Evolutionary conservation across 2,797 vertebrate genomes (phyloP), one percentile per base, ranked within the genome.

Genomic region (Crenuchus spilurus): DNA sequence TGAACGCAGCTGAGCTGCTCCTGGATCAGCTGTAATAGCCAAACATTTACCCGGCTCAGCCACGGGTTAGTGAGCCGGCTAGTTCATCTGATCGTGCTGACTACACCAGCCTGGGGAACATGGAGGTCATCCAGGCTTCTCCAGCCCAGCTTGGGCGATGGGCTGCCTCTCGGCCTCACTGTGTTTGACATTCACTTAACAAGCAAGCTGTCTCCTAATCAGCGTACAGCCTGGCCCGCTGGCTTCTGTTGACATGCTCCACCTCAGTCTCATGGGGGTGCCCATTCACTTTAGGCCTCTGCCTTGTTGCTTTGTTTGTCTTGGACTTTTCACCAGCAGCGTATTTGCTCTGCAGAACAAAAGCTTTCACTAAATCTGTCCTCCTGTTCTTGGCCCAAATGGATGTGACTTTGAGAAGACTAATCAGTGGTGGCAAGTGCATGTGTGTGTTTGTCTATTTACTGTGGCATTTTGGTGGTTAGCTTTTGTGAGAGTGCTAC

Each of bases 161-260:
- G 51, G 54, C 24, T 51, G 28, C 49, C 39, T 20, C 64, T 42
- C 10, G 6, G 22, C 30, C 31, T 48, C 24, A 16, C 24, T 35
- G 22, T 74, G 26, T 30, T 51, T 51, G 39, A 69, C 41, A 24
- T 33, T 52, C 33, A 30, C 16, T 48, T 26, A 66, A 64, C 26
- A 65, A 64, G 61, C 61, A 66, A 49, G 63, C 44, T 66, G 63
- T 33, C 42, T 20, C 26, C 64, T 67, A 67, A 67, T 67, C 64
- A 52, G 28, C 13, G 30, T 4, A 49, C 46, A 37, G 35, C 10
- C 52, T 16, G 26, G 14, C 52, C 30, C 6, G 6, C 52, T 33
- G 14, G n/a, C 52, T 33, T 7, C 5, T 14, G 33, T 57, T 16
- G 4, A n/a, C 30, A 9, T 31, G 28, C 30, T 18, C 16, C 7